A percentile compares a stretch with the other conserved stretches of the same genome.
These are phyloP conservation scores for Nephrocerus scutellatus DNA, from an alignment of 2,888 invertebrate species.

Conservation along the genomic window DNA sequence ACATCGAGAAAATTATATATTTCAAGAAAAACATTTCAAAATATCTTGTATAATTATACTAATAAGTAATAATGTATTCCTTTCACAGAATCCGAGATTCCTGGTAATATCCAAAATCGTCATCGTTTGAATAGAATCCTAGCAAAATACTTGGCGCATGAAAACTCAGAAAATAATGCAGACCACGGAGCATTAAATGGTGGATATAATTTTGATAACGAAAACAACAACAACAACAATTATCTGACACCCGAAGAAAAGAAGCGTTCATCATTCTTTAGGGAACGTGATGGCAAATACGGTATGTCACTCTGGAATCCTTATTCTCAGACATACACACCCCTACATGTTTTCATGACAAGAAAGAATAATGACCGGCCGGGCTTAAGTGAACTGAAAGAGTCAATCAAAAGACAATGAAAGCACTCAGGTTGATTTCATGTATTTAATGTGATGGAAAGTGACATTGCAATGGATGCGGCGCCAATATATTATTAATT, in stretches of 20 bases:
- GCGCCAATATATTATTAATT: too few relatives aligned
- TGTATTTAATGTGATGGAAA: too few relatives aligned
- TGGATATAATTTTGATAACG: slow-evolving; percentile 40
- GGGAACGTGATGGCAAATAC: slow-evolving; percentile 43
- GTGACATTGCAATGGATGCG: too few relatives aligned
- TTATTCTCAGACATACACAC: too few relatives aligned
- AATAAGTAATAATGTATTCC: too few relatives aligned
- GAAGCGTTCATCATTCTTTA: slow-evolving; percentile 41
- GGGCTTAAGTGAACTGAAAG: slow-evolving; percentile 3
- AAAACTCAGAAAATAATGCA: slow-evolving; percentile 36
- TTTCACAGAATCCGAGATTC: slow-evolving; percentile 32
- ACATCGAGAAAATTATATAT: neutral
- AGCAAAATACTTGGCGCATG: slow-evolving; percentile 43
- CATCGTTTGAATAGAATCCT: slow-evolving; percentile 43
- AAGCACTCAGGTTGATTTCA: too few relatives aligned
- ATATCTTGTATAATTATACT: too few relatives aligned
- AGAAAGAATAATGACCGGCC: too few relatives aligned
- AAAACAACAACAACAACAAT: slow-evolving; percentile 28
- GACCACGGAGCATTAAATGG: slow-evolving; percentile 29
- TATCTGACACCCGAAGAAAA: slow-evolving; percentile 35
- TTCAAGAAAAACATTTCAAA: slow-evolving; percentile 17
- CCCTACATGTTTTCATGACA: too few relatives aligned
- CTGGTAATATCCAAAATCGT: slow-evolving; percentile 35
- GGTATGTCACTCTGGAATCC: too few relatives aligned
- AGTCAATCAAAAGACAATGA: neutral